Evolutionary conservation across 2,797 vertebrate genomes (phyloP), one percentile per base, ranked within the genome.

Genomic region (Loris lydekkerianus): DNA sequence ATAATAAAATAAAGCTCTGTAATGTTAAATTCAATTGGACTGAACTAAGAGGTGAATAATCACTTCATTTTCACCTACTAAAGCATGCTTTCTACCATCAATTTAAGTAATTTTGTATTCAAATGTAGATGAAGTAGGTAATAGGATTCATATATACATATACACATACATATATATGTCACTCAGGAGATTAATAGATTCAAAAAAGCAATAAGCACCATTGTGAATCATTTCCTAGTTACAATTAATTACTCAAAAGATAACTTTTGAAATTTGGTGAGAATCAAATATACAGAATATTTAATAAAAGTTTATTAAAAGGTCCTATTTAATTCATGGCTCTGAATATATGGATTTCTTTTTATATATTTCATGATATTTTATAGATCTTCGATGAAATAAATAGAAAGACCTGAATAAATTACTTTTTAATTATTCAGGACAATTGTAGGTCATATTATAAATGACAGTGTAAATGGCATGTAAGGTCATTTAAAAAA

Each of bases 371-470:
- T 7, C 27, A 93, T 86, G 40, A 85, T 63, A 91, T 18, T 76
- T 92, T 86, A 72, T 14, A 60, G 77, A 81, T 82, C 40, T 93
- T 76, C 43, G 95, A 60, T 83, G 37, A 91, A 90, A 82, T 85
- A 88, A 93, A 85, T 69, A 56, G 21, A 67, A 94, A 77, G 18
- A 43, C 43, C 63, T 72, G 20, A 46, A 56, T 87, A 90, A 94
- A 94, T 86, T 91, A 89, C 43, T 90, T 96, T 96, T 97, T 96
- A 97, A 97, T 96, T 96, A 94, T 96, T 93, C 67, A 94, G 69
- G 86, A 95, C 29, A 94, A 85, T 89, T 89, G 21, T 94, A n/a
- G 63, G 58, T 37, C 9, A 88, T 89, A 95, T 95, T 96, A 92
- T 91, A 91, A 87, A 92, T 95, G 96, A 69, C 10, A 96, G 86